phyloP scores from a whole-genome alignment of 2,797 vertebrate species.

The Bradypodion pumilum region DNA sequence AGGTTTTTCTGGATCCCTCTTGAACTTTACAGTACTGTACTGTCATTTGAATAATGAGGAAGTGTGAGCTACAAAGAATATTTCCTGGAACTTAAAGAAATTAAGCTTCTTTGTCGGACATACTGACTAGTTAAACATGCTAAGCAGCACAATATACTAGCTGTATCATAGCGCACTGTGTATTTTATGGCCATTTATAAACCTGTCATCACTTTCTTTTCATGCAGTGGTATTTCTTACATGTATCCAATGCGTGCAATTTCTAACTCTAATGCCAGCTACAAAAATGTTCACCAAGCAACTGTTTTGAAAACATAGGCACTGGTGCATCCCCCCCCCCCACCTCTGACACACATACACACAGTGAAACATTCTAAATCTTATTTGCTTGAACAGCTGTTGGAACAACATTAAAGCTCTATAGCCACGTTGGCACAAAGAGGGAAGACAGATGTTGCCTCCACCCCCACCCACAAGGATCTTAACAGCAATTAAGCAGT shows the following conservation, averaged over 20 bases:
- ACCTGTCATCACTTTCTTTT: background rate
- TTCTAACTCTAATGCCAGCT: background rate
- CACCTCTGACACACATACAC: too few relatives aligned
- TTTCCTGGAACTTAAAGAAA: background rate
- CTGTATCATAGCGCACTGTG: background rate
- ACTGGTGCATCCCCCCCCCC: background rate
- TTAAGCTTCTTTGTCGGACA: background rate
- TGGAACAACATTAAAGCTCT: constrained; percentile 15
- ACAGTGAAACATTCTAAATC: background rate
- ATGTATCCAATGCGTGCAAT: background rate
- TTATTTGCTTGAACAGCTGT: background rate
- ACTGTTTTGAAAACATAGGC: background rate
- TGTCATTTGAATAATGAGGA: background rate
- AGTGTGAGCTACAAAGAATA: background rate
- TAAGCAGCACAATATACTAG: background rate
- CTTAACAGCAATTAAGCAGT: background rate
- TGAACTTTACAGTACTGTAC: background rate
- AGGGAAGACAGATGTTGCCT: constrained; percentile 22
- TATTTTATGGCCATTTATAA: background rate
- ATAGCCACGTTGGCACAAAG: background rate
- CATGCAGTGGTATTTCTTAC: background rate
- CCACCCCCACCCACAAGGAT: background rate
- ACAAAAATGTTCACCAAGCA: background rate
- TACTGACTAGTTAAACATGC: background rate
- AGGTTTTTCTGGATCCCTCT: background rate